These are phyloP conservation scores for Eupeodes latifasciatus DNA, from an alignment of 2,888 invertebrate species.

Conservation along the genomic window DNA sequence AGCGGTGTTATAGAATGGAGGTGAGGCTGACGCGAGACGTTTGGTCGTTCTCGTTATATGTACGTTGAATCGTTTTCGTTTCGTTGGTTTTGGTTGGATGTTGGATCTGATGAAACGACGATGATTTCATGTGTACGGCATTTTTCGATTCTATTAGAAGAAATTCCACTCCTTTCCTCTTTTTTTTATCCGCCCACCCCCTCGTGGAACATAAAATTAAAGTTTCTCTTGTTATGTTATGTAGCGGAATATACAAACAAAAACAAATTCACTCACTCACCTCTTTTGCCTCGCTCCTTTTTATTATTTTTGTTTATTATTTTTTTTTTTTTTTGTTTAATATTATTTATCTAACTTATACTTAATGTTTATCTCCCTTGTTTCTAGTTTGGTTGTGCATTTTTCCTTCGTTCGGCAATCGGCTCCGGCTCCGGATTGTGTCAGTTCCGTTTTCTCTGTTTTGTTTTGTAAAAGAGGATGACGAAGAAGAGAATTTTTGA, in stretches of 20 bases:
- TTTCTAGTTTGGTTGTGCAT: not conserved
- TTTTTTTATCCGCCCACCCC: not conserved
- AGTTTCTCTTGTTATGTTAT: conserved; percentile 38
- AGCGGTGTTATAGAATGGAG: conserved; percentile 60
- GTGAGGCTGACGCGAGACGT: conserved; percentile 64
- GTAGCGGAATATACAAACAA: not conserved
- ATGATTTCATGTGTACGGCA: conserved; percentile 74
- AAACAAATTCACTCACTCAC: conserved; percentile 6
- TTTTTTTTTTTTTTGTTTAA: not conserved
- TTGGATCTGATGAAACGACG: conserved; percentile 38
- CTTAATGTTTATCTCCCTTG: conserved; percentile 8
- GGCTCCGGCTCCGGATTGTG: not conserved
- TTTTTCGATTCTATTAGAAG: conserved; percentile 65
- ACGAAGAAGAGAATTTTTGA: not conserved
- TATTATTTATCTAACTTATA: not conserved
- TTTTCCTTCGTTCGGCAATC: too few species aligned
- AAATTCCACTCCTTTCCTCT: conserved; percentile 69
- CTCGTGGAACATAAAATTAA: conserved; percentile 22
- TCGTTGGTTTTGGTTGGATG: too few species aligned
- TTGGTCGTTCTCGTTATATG: not conserved
- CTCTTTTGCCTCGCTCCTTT: conserved; percentile 23
- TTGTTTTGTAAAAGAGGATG: conserved; percentile 28
- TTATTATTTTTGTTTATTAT: not conserved
- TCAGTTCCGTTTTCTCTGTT: conserved; percentile 20
- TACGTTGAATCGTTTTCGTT: too few species aligned